Conservation (phyloP, 1,140 invertebrate species). For the Danaus melanippus region DNA sequence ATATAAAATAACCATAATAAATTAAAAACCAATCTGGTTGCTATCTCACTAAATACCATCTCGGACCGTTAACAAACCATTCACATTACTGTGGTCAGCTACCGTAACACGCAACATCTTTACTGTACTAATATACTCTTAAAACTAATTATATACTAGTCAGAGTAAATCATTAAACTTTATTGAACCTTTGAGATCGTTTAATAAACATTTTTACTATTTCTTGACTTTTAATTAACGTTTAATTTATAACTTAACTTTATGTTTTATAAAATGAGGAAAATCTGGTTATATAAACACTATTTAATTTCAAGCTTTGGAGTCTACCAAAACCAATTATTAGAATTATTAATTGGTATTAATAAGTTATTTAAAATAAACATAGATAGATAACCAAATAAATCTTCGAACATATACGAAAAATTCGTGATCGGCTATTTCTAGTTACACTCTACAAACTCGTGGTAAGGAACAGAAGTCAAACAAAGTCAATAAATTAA, state of each 20-base stretch:
- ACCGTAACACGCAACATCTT: constrained; percentile 20
- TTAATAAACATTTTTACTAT: not conserved
- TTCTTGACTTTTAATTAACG: constrained; percentile 1
- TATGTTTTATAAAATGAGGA: not conserved
- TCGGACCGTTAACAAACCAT: constrained; percentile 16
- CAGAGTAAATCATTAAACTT: too few species aligned
- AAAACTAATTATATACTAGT: not conserved
- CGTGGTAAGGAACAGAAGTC: too few species aligned
- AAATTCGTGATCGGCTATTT: too few species aligned
- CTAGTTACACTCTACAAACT: too few species aligned
- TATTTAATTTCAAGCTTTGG: too few species aligned
- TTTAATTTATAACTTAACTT: constrained; percentile 1
- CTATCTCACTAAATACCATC: constrained; percentile 26
- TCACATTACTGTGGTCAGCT: constrained; percentile 17
- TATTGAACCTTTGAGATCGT: too few species aligned
- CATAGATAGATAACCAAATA: too few species aligned
- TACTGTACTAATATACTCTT: constrained; percentile 9
- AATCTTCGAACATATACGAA: too few species aligned
- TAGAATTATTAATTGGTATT: not conserved
- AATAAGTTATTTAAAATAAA: not conserved
- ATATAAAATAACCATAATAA: constrained; percentile 1
- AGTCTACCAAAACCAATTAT: not conserved
- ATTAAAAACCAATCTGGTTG: constrained; percentile 17
- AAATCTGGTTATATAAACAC: not conserved
- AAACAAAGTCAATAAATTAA: too few species aligned